Base-by-base conservation (phyloP, 92 coral and sea anemone genomes). In the Bergia sp. region DNA sequence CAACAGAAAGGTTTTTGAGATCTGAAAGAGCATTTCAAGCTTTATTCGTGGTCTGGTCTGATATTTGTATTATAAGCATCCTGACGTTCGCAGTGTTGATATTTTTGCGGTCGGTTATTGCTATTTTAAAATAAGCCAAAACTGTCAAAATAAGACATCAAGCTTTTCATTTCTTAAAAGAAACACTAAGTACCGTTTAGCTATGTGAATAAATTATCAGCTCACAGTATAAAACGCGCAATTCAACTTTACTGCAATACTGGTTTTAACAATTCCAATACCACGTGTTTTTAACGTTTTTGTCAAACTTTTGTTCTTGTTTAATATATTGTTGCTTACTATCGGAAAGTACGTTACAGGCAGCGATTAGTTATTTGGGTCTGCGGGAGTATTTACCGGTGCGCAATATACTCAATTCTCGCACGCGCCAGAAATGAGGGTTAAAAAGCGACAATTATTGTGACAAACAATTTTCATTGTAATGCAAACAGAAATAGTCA, bases 51-150 rank as follows among this genome's bases (percentile, higher is more conserved):
- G 50, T 81, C 36, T 15, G 3, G 37, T 21, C 16, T 2, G 36
- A 12, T 81, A 38, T 81, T 81, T 81, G 49, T 40, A 53, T 55
- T 81, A 38, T 81, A 81, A 81, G 61, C 85, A 81, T 81, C 72
- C 73, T 57, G 66, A 49, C 65, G 36, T 18, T 3, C 40, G 20
- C 66, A 29, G 53, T 79, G 65, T 79, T 79, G 38, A 79, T 79
- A 57, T 37, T 12, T 57, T 50, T 23, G 83, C 29, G 83, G 83
- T 36, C n/a, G 29, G 67, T 36, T 79, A 79, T 79, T 79, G 83
- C 66, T 47, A 79, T 79, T 49, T 18, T 79, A 37, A 49, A 77
- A n/a, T 47, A 79, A 79, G 37, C 57, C 38, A 38, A 42, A 41
- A 43, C 55, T 77, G 53, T 77, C 49, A 45, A 76, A 79, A 50